Conservation (phyloP, 2,888 invertebrate genomes). For the Pterobdella sp. region DNA sequence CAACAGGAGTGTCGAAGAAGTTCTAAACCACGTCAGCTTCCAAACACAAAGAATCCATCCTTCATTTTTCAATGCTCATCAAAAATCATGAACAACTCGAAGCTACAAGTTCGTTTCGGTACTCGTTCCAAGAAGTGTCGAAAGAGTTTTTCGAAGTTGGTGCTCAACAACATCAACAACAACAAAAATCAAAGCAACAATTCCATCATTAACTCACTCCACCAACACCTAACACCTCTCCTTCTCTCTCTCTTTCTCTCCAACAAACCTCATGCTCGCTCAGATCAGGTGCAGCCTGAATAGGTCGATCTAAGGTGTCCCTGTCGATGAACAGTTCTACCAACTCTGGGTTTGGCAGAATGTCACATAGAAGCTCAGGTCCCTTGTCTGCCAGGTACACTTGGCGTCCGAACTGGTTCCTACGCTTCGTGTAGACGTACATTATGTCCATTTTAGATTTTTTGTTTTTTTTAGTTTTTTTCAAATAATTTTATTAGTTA, state of each 20-base stretch:
- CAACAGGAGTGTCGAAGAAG: too few species aligned
- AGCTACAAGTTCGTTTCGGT: too few species aligned
- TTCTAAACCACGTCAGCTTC: too few species aligned
- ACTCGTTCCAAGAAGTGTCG: too few species aligned
- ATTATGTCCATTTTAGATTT: conserved; percentile 51
- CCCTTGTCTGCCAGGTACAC: conserved; percentile 51
- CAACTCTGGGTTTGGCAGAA: conserved; percentile 48
- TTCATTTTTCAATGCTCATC: too few species aligned
- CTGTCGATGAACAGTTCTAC: conserved; percentile 49
- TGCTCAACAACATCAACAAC: too few species aligned
- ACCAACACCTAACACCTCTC: not conserved
- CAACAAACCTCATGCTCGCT: conserved; percentile 52
- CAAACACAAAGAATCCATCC: too few species aligned
- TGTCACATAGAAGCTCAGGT: conserved; percentile 53
- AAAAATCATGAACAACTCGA: too few species aligned
- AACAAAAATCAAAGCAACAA: too few species aligned
- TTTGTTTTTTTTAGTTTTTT: too few species aligned
- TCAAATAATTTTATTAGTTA: too few species aligned
- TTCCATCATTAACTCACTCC: not conserved
- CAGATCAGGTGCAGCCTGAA: conserved; percentile 52
- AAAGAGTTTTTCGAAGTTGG: too few species aligned
- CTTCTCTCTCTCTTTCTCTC: not conserved
- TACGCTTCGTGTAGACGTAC: conserved; percentile 52
- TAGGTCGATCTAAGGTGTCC: conserved; percentile 49
- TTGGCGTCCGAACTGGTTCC: conserved; percentile 52